phyloP scores from a whole-genome alignment of 2,888 invertebrate genomes.

The Pogonocherus hispidulus region DNA sequence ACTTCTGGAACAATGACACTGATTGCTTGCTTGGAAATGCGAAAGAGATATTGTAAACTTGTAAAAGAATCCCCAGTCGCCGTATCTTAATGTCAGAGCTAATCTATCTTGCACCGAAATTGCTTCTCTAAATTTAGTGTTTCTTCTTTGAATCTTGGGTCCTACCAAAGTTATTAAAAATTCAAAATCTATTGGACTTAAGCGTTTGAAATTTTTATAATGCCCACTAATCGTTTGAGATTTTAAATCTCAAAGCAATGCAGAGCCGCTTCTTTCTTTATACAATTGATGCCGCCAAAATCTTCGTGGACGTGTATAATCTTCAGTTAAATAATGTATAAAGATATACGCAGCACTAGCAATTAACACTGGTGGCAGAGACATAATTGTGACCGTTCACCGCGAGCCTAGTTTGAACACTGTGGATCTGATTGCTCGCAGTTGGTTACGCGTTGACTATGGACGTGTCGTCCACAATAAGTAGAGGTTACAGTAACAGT shows the following conservation, averaged over 20 bases:
- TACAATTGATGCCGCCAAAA: constrained; percentile 14
- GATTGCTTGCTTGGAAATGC: background rate
- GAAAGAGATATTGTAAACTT: constrained; percentile 1
- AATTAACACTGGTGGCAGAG: background rate
- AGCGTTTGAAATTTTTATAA: constrained; percentile 1
- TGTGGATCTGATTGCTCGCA: no score
- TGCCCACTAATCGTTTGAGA: constrained; percentile 16
- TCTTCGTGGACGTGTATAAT: constrained; percentile 6
- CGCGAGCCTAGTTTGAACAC: background rate
- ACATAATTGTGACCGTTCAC: no score
- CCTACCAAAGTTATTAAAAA: background rate
- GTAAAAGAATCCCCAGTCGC: constrained; percentile 5
- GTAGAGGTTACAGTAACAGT: no score
- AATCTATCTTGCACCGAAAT: constrained; percentile 10
- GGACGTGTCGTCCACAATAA: no score
- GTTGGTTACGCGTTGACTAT: no score
- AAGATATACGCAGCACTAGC: constrained; percentile 9
- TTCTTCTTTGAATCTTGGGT: constrained; percentile 12
- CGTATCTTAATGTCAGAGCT: constrained; percentile 4
- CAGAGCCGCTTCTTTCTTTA: constrained; percentile 11
- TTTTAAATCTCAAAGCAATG: constrained; percentile 3
- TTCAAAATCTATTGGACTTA: constrained; percentile 1
- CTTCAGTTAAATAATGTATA: constrained; percentile 1
- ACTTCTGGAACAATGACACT: background rate
- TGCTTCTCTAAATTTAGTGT: background rate